A percentile compares a stretch with the other conserved stretches of the same genome.
These are phyloP conservation scores for Pterocles burchelli DNA, from an alignment of 2,113 vertebrate genomes.

Conservation along the genomic window DNA sequence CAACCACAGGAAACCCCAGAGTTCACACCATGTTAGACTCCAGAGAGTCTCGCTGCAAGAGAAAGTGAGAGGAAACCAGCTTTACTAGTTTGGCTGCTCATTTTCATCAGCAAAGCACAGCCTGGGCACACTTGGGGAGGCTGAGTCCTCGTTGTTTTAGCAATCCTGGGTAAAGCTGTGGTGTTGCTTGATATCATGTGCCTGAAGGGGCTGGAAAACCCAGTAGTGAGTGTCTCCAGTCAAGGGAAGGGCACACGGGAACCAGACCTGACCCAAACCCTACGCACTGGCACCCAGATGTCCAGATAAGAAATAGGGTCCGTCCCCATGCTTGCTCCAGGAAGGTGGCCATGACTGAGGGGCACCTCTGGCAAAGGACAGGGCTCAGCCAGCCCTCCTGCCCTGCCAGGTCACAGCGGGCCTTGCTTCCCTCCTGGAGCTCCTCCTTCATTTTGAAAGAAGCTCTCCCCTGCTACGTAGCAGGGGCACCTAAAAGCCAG, in stretches of 20 bases:
- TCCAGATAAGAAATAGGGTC: accelerated
- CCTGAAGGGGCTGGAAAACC: background rate
- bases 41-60: background rate
- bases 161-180: background rate
- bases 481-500: background rate
- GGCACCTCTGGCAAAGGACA: background rate
- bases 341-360: background rate
- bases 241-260: background rate
- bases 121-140: accelerated
- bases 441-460: background rate
- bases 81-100: background rate
- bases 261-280: background rate
- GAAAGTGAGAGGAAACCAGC: background rate
- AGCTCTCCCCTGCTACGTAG: background rate
- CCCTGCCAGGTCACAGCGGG: background rate
- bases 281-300: background rate
- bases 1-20: background rate
- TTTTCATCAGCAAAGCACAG: background rate
- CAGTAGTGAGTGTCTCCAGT: background rate
- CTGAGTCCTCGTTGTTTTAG: background rate
- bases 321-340: background rate
- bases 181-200: background rate
- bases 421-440: background rate
- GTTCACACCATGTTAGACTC: background rate
- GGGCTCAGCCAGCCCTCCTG: background rate